phyloP scores from a whole-genome alignment of 2,888 invertebrate genomes.

The Rosalia funebris region DNA sequence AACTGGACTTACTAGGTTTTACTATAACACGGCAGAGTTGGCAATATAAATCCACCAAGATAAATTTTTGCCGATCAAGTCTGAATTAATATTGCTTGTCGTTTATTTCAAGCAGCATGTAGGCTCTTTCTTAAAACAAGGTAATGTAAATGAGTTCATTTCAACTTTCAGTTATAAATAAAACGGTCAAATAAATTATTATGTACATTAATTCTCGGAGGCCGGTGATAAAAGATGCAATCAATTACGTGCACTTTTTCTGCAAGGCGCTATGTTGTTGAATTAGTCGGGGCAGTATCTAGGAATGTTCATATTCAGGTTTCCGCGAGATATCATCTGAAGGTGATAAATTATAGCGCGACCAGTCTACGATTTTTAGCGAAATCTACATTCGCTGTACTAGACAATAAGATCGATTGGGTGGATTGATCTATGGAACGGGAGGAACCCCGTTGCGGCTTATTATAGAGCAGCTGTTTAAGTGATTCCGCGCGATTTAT shows the following conservation, averaged over 20 bases:
- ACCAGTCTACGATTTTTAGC: slow-evolving; percentile 15
- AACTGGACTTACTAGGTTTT: too few relatives aligned
- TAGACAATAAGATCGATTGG: slow-evolving; percentile 47
- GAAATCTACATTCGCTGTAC: slow-evolving; percentile 24
- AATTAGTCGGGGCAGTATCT: slow-evolving; percentile 10
- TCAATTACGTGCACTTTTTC: slow-evolving; percentile 1
- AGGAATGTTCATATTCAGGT: slow-evolving; percentile 30
- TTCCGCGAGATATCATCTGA: slow-evolving; percentile 34
- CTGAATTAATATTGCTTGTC: too few relatives aligned
- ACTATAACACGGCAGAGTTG: too few relatives aligned
- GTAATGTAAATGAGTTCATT: too few relatives aligned
- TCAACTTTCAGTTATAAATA: too few relatives aligned
- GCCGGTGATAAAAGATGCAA: slow-evolving; percentile 4
- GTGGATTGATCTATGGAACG: slow-evolving; percentile 43
- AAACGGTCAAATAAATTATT: background rate
- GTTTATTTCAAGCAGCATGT: too few relatives aligned
- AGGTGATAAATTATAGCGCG: slow-evolving; percentile 30
- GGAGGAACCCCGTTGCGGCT: slow-evolving; percentile 41
- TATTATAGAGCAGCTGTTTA: slow-evolving; percentile 49
- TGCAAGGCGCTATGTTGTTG: background rate
- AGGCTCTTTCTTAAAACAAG: too few relatives aligned
- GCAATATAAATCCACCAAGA: too few relatives aligned
- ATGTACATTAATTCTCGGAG: background rate
- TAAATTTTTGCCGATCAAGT: too few relatives aligned
- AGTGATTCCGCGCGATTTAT: slow-evolving; percentile 46